A percentile compares a stretch with the other conserved stretches of the same genome.
Evolutionary conservation across 2,888 invertebrate species (phyloP).

Genomic region (Aspidiotus destructor): DNA sequence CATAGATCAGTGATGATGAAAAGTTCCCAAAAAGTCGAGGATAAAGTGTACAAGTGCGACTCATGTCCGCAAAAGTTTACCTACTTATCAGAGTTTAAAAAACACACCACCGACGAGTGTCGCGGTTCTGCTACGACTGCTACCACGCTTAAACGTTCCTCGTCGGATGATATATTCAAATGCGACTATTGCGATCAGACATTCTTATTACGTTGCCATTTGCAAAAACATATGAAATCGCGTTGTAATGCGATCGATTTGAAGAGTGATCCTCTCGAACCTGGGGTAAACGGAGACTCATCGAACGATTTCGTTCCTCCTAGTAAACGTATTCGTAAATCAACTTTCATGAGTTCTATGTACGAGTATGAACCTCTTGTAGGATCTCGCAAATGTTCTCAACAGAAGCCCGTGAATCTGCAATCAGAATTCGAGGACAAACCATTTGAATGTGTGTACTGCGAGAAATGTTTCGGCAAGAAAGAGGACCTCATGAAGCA

Average conservation of each 20-base stretch:
- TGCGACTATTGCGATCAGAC: slow-evolving; percentile 12
- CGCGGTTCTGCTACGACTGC: neutral
- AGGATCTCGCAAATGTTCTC: neutral
- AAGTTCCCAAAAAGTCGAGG: neutral
- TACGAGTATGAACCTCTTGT: neutral
- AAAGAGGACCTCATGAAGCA: slow-evolving; percentile 17
- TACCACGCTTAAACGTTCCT: neutral
- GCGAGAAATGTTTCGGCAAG: slow-evolving; percentile 19
- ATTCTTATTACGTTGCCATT: neutral
- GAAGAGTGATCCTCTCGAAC: neutral
- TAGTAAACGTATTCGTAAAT: neutral
- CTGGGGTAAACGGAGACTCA: neutral
- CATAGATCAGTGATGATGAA: no score
- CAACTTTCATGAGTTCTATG: neutral
- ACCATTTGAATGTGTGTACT: slow-evolving; percentile 21
- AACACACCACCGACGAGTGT: neutral
- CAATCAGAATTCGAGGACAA: neutral
- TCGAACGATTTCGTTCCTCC: neutral
- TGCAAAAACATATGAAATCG: slow-evolving; percentile 2
- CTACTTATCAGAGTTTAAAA: neutral
- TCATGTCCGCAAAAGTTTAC: neutral
- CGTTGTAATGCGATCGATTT: neutral
- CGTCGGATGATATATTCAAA: neutral
- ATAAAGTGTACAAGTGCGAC: neutral
- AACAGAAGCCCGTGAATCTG: neutral